Evolutionary conservation across 1,140 invertebrate genomes (phyloP).

Genomic region (Bombus waltoni): DNA sequence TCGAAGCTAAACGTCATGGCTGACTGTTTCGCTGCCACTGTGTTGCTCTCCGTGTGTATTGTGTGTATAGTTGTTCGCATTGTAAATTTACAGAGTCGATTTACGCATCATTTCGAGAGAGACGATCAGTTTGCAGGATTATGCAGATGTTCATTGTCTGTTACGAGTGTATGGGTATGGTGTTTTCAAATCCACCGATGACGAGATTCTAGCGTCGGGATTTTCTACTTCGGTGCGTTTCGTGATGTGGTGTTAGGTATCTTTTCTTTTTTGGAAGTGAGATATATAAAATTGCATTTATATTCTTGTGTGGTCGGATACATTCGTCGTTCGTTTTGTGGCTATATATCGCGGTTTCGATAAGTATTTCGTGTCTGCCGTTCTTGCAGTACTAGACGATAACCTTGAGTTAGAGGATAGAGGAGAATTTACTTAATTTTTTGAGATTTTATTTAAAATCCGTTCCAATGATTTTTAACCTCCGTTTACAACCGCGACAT

Average conservation of each 20-base stretch:
- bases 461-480: not conserved
- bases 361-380: not conserved
- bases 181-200: not conserved
- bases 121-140: not conserved
- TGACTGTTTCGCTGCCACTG: conserved; percentile 22
- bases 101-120: not conserved
- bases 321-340: no score
- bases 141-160: not conserved
- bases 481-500: not conserved
- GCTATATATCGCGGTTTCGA: no score
- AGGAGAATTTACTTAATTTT: not conserved
- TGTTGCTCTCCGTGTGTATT: not conserved
- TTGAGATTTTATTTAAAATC: no score
- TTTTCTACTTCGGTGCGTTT: not conserved
- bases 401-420: not conserved
- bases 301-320: no score
- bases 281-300: no score
- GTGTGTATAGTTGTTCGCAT: not conserved
- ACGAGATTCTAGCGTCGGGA: not conserved
- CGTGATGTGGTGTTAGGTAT: no score
- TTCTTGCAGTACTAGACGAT: not conserved
- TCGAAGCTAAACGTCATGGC: conserved; percentile 41
- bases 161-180: not conserved
- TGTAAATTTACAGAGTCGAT: not conserved
- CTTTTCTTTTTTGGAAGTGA: no score